These are phyloP conservation scores for Morinoia aosen DNA, from an alignment of 2,888 invertebrate genomes.

Conservation along the genomic window DNA sequence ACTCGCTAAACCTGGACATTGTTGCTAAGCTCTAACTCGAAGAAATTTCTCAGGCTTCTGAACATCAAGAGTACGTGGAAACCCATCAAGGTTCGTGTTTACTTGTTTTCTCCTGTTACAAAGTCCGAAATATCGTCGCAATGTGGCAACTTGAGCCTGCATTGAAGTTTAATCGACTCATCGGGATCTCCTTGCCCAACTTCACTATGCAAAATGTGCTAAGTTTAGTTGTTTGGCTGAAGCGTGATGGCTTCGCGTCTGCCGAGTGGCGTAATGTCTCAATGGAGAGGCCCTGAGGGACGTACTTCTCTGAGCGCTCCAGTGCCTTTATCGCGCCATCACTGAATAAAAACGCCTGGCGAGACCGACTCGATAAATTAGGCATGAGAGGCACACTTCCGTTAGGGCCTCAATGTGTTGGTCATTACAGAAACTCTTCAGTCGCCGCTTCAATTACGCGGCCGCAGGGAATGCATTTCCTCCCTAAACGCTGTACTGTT, in stretches of 20 bases:
- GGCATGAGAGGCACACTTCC: background rate
- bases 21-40: background rate
- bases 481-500: background rate
- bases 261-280: slow-evolving; percentile 18
- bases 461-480: background rate
- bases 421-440: background rate
- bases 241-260: slow-evolving; percentile 20
- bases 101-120: slow-evolving; percentile 26
- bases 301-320: background rate
- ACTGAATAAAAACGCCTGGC: background rate
- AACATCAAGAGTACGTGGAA: background rate
- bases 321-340: background rate
- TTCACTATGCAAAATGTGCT: slow-evolving; percentile 33
- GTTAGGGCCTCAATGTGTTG: background rate
- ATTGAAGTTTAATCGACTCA: slow-evolving; percentile 43
- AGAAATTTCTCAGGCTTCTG: background rate
- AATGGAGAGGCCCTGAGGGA: background rate
- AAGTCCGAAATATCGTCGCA: slow-evolving; percentile 30
- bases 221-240: slow-evolving; percentile 32
- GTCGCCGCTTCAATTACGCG: background rate
- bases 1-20: background rate
- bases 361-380: slow-evolving; percentile 4
- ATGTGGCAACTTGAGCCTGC: slow-evolving; percentile 37
- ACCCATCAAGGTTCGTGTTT: background rate
- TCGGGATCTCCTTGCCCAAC: slow-evolving; percentile 28